Percentiles rank a stretch among this genome's conserved stretches.
phyloP scores from a whole-genome alignment of 2,888 invertebrate species.

The Trichacis sp. region DNA sequence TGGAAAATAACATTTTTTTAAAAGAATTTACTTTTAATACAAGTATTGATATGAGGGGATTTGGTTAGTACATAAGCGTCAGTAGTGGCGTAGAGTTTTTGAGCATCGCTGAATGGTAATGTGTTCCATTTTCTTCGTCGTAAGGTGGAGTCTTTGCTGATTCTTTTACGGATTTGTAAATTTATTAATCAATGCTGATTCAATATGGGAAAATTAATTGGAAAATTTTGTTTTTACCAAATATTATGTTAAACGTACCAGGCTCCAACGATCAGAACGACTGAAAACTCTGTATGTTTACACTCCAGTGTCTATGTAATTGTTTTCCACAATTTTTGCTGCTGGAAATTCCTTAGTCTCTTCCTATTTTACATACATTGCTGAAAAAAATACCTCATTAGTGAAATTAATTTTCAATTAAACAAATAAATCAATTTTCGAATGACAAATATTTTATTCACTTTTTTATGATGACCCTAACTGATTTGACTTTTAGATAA shows the following conservation, averaged over 20 bases:
- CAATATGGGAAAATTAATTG: slow-evolving; percentile 4
- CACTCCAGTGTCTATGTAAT: slow-evolving; percentile 73
- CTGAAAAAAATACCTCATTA: slow-evolving; percentile 60
- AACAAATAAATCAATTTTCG: too few species aligned
- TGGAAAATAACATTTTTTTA: slow-evolving; percentile 30
- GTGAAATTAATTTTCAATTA: slow-evolving; percentile 2
- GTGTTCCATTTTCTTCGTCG: slow-evolving; percentile 75
- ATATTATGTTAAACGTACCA: slow-evolving; percentile 72
- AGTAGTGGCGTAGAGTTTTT: slow-evolving; percentile 72
- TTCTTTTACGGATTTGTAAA: slow-evolving; percentile 70
- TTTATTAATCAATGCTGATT: neutral
- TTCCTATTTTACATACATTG: slow-evolving; percentile 74
- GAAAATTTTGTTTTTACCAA: slow-evolving; percentile 65
- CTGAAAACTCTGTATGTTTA: slow-evolving; percentile 72
- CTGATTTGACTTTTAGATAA: slow-evolving; percentile 73
- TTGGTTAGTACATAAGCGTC: neutral
- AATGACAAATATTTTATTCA: slow-evolving; percentile 50
- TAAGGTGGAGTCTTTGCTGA: slow-evolving; percentile 73
- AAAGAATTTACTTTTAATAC: too few species aligned
- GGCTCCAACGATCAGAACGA: slow-evolving; percentile 73
- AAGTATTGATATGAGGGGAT: too few species aligned
- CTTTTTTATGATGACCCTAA: slow-evolving; percentile 77
- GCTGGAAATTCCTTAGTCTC: slow-evolving; percentile 74
- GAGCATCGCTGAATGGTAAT: slow-evolving; percentile 71
- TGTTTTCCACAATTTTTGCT: slow-evolving; percentile 70